Evolutionary conservation across 1,140 invertebrate genomes (phyloP), one percentile per base, ranked within the genome.

Genomic region (Cyclargus thomasi): DNA sequence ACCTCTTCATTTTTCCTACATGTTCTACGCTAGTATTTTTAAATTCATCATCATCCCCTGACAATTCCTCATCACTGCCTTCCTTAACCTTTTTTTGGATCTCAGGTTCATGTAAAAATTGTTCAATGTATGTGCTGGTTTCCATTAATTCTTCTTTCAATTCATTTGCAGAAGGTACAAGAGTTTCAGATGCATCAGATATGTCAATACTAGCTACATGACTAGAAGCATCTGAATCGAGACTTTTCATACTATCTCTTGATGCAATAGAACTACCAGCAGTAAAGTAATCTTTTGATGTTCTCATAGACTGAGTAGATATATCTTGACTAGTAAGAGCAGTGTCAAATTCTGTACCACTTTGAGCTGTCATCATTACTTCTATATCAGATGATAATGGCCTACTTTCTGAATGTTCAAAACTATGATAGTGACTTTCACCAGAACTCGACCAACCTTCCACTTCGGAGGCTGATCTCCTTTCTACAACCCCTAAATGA

Each of bases 341-440:
- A 7, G 96, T 97, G 81, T 97, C 96, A 83, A 97, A 98, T 79
- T 98, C 97, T 3, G 96, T 97, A 3, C 94, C 93, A 74, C 94
- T 91, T 83, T 93, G 81, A 65, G 92, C 91, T 68, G 92, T 90
- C 79, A 94, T 81, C 77, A 94, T 83, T 6, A 94, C 94, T 78
- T 97, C 97, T n/a, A 97, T 88, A 84, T 97, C 97, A 0, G 96
- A 97, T 1, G 96, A 97, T 67, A 95, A 93, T 0, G 97, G 97
- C 77, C 97, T 92, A 86, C 96, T 96, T 67, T 95, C 93, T 36
- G 95, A 94, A 77, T 95, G 94, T 77, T 97, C 96, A 84, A 96
- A 96, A 65, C 96, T 97, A 69, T 97, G 96, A 83, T 97, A 97
- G 75, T 95, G 95, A 83, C 96, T 97, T 75, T 97, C 96, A 62